These are phyloP conservation scores for Athetis lepigone DNA, from an alignment of 2,888 invertebrate species.

Conservation along the genomic window DNA sequence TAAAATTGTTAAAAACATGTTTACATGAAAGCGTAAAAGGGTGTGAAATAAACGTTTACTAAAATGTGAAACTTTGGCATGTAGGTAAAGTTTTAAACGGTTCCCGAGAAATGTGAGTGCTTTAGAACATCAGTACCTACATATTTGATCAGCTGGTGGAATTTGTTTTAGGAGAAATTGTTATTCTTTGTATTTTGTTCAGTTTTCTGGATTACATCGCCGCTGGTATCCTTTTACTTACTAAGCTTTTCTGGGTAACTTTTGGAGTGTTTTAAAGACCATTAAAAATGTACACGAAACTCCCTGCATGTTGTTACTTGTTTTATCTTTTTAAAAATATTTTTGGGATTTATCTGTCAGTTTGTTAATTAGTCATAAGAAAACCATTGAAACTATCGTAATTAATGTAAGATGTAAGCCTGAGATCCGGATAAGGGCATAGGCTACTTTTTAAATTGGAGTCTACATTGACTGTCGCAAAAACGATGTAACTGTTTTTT, in stretches of 20 bases:
- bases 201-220: neutral
- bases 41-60: slow-evolving; percentile 38
- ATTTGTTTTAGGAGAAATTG: slow-evolving; percentile 7
- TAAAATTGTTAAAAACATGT: slow-evolving; percentile 29
- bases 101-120: slow-evolving; percentile 48
- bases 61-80: slow-evolving; percentile 44
- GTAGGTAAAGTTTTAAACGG: slow-evolving; percentile 59
- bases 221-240: neutral
- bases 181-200: slow-evolving; percentile 7
- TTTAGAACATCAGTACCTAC: slow-evolving; percentile 36
- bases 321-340: too few relatives aligned
- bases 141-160: slow-evolving; percentile 36
- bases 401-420: too few relatives aligned
- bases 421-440: too few relatives aligned
- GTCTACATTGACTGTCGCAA: too few relatives aligned
- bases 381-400: too few relatives aligned
- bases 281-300: too few relatives aligned
- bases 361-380: too few relatives aligned
- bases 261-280: neutral
- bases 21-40: slow-evolving; percentile 33
- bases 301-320: too few relatives aligned
- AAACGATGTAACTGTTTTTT: too few relatives aligned
- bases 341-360: too few relatives aligned
- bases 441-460: too few relatives aligned
- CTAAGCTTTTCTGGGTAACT: neutral